These are phyloP conservation scores for Aleiodes sp. DNA, from an alignment of 1,140 invertebrate species.

Conservation along the genomic window DNA sequence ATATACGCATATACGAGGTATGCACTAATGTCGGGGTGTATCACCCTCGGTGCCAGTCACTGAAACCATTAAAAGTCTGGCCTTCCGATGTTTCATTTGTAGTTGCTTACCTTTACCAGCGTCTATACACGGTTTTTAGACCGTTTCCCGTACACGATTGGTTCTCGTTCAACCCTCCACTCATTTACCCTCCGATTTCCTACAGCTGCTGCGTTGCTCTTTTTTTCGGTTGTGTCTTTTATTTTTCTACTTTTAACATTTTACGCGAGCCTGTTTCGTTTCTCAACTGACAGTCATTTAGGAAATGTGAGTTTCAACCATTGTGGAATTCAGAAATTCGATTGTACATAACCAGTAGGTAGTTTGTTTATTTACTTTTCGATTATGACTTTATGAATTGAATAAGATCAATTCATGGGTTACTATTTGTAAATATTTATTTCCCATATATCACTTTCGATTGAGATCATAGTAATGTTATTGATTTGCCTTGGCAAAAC, in stretches of 20 bases:
- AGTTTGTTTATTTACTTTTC: too few species aligned
- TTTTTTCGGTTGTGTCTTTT: constrained; percentile 19
- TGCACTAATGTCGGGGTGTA: constrained; percentile 34
- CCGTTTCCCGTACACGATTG: constrained; percentile 33
- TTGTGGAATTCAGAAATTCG: too few species aligned
- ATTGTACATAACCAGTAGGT: too few species aligned
- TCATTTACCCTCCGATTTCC: constrained; percentile 10
- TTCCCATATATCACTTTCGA: too few species aligned
- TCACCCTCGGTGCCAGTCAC: constrained; percentile 62
- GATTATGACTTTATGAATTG: too few species aligned
- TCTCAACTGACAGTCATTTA: too few species aligned
- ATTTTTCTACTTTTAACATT: background rate
- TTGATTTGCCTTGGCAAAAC: too few species aligned
- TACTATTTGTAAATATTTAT: too few species aligned
- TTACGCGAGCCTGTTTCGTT: background rate
- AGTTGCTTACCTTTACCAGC: background rate
- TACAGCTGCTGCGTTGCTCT: background rate
- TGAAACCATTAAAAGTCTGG: constrained; percentile 52
- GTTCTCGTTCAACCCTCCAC: constrained; percentile 15
- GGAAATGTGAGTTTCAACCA: too few species aligned
- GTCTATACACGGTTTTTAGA: constrained; percentile 30
- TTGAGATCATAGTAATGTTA: too few species aligned
- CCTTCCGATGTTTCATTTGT: constrained; percentile 22
- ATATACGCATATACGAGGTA: background rate
- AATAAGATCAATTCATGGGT: too few species aligned